Conservation (phyloP, 2,797 vertebrate species). For the Melanotaenia maccullochi region DNA sequence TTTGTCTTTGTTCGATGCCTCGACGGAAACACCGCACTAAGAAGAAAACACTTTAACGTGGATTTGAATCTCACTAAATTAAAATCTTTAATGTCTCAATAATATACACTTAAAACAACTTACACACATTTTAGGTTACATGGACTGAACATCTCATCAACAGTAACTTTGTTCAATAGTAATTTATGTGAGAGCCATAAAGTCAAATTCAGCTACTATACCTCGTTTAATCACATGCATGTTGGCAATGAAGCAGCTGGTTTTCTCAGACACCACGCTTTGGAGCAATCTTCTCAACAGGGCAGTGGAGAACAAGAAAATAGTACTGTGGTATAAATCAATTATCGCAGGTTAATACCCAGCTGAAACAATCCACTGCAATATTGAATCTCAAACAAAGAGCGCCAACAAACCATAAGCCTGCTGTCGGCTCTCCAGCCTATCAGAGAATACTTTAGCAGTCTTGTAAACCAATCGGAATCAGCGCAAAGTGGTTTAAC, state of each 20-base stretch:
- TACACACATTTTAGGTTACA: neutral
- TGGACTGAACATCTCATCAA: neutral
- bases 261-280: neutral
- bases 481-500: rapidly evolving
- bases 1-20: conserved; percentile 36
- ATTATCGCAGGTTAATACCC: neutral
- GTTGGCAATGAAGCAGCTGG: conserved; percentile 27
- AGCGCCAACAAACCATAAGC: conserved; percentile 54
- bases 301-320: neutral
- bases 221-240: conserved; percentile 96
- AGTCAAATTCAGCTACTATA: conserved; percentile 56
- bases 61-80: neutral
- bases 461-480: conserved; percentile 52
- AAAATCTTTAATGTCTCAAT: rapidly evolving
- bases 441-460: conserved; percentile 43
- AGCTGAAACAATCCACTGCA: neutral
- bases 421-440: conserved; percentile 38
- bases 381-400: conserved; percentile 57
- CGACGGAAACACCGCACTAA: conserved; percentile 10
- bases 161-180: neutral
- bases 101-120: neutral
- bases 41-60: neutral
- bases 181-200: neutral
- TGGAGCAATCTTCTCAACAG: neutral
- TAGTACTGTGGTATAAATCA: no score